Base-by-base conservation (phyloP, 1,140 invertebrate species). In the Drosophila repleta region DNA sequence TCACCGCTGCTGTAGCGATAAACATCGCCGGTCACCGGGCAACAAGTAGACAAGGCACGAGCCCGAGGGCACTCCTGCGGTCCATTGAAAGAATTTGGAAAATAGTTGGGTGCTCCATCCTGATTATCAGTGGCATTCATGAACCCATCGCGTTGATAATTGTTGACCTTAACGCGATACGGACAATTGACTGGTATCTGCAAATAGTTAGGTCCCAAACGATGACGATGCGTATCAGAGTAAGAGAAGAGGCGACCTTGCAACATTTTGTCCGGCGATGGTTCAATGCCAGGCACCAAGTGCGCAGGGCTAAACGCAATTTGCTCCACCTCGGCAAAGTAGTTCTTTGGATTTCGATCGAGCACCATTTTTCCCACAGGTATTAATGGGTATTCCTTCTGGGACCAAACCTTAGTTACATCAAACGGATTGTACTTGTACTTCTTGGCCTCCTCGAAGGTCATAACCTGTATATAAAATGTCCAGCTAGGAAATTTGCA, bases 151-250 rank as follows among this genome's bases (percentile, higher is more conserved):
- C 98, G 94, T 91, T 98, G 96, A 91, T 96, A 98, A 91, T 98
- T 98, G 37, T 92, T 92, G 1, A 93, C 90, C 21, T 79, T 90
- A 51, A 94, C 94, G 49, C 94, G 93, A 85, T 95, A 97, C 0
- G 98, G 98, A 84, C 97, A 97, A 92, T 99, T 99, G n/a, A 99
- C 97, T 5, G 98, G 96, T 41, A 99, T 94, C 91, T 99, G 97
- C 45, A 96, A 93, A 92, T 96, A 98, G 92, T 99, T 99, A 0
- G 96, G 94, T 39, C 98, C 98, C 41, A 99, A 93, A 20, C 98
- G 95, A 92, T 99, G 96, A 66, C 97, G 94, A 82, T 99, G 98
- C 4, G 99, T 98, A 92, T 99, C 99, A 4, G 94, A 94, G 92
- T 99, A 99, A 10, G 97, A 95, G 91, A 99, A 99, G 5, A 99